Evolutionary conservation across 2,888 invertebrate genomes (phyloP).

Genomic region (Lepidonotus clava): DNA sequence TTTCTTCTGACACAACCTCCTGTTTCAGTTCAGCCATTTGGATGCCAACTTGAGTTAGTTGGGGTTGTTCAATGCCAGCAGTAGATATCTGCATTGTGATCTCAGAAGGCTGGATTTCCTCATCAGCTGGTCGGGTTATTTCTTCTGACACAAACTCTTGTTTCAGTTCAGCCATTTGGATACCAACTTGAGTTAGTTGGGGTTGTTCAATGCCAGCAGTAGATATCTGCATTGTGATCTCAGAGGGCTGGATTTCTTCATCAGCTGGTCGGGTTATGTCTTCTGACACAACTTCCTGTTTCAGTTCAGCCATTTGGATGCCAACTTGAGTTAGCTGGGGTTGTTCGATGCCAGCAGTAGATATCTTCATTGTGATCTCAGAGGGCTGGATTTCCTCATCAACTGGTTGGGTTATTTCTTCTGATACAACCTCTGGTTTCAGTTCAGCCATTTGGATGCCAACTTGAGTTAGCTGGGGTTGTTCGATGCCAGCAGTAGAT

Average conservation of each 20-base stretch:
- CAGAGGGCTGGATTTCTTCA: conserved; percentile 40
- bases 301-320: conserved; percentile 34
- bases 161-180: conserved; percentile 42
- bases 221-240: conserved; percentile 1
- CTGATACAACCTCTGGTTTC: conserved; percentile 50
- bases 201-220: background rate
- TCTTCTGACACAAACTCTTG: conserved; percentile 54
- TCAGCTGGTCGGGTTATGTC: conserved; percentile 3
- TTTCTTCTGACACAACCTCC: conserved; percentile 35
- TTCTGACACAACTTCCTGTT: conserved; percentile 39
- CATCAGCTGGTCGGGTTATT: conserved; percentile 31
- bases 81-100: conserved; percentile 49
- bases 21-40: conserved; percentile 37
- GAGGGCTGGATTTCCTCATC: conserved; percentile 55
- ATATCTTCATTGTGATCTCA: conserved; percentile 55
- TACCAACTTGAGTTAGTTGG: background rate
- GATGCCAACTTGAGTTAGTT: conserved; percentile 22
- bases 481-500: conserved; percentile 23
- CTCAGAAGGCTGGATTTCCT: conserved; percentile 56
- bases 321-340: conserved; percentile 3
- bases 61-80: conserved; percentile 40
- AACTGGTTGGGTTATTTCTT: conserved; percentile 42
- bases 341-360: conserved; percentile 51
- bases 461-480: conserved; percentile 46
- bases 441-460: conserved; percentile 33